phyloP scores from a whole-genome alignment of 2,797 vertebrate species.

The Parauchenoglanis ngamensis region DNA sequence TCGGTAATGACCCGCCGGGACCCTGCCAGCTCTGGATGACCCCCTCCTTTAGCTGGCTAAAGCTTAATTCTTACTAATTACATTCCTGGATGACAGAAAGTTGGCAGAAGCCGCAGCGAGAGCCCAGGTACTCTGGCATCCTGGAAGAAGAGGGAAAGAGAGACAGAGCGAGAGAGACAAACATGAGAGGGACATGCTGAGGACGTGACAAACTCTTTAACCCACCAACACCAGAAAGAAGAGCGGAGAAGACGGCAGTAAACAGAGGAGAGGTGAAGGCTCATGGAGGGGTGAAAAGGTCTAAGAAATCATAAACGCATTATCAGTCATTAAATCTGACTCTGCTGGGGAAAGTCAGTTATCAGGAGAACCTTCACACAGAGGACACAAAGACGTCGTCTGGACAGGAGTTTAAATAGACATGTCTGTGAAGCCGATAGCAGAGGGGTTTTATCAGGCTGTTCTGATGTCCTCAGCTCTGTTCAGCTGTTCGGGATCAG shows the following conservation, averaged over 20 bases:
- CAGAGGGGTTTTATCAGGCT: slow-evolving; percentile 56
- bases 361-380: not conserved
- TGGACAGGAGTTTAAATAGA: slow-evolving; percentile 6
- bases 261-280: not conserved
- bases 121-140: slow-evolving; percentile 67
- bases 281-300: not conserved
- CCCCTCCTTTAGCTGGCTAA: slow-evolving; percentile 80
- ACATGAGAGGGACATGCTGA: slow-evolving; percentile 9
- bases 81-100: slow-evolving; percentile 93
- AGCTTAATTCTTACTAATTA: slow-evolving; percentile 94
- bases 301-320: not conserved
- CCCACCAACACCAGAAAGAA: not conserved
- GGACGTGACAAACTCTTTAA: slow-evolving; percentile 38
- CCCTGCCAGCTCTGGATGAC: slow-evolving; percentile 84
- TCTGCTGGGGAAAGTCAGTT: not conserved
- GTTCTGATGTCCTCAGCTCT: slow-evolving; percentile 59
- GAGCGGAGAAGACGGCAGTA: not conserved
- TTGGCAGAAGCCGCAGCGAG: slow-evolving; percentile 79
- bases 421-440: slow-evolving; percentile 9
- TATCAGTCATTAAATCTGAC: slow-evolving; percentile 1
- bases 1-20: slow-evolving; percentile 77
- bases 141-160: slow-evolving; percentile 34
- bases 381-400: not conserved
- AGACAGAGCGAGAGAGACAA: slow-evolving; percentile 35
- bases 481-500: slow-evolving; percentile 69